Base-by-base conservation (phyloP, 2,113 vertebrate species). In the Pachycephala philippinensis region DNA sequence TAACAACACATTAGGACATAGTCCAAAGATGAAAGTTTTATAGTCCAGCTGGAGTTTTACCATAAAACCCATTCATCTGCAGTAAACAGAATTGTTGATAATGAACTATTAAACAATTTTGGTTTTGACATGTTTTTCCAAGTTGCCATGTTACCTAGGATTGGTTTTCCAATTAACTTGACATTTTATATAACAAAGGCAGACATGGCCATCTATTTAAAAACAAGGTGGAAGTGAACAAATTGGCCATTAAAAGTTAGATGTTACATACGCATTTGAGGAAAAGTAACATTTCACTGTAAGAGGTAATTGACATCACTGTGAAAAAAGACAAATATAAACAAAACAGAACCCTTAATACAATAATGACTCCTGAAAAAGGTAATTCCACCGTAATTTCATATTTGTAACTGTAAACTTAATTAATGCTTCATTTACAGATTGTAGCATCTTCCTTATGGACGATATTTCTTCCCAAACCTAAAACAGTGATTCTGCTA, bases 401-500 rank as follows among this genome's bases (percentile, higher is more conserved):
- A 61, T 68, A 84, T 86, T 81, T 74, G 23, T 63, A 93, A 80
- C 60, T 78, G 47, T 50, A 88, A 92, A 92, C 39, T 70, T 89
- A 87, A 92, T 88, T 94, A 92, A 81, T 87, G 56, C 12, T n/a
- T 89, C 56, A 63, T 93, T 95, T 92, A 74, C 39, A 59, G 68
- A 70, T 52, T 84, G 56, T 52, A 80, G 19, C 15, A 63, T 59
- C 68, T 81, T 88, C 52, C 47, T 78, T 65, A 61, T 2, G 23
- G 69, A 94, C 26, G 21, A 28, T 39, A 78, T 45, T 84, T 84
- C 68, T 95, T 92, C 65, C 40, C 39, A 87, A 88, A 84, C 35
- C 64, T 68, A 64, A 86, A 93, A 8, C 26, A 82, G 23, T n/a
- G 23, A 86, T 88, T 92, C 64, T 52, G 33, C 37, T 31, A 44